These are phyloP conservation scores for Ommatoiulus sabulosus DNA, from an alignment of 2,888 invertebrate genomes.

Conservation along the genomic window DNA sequence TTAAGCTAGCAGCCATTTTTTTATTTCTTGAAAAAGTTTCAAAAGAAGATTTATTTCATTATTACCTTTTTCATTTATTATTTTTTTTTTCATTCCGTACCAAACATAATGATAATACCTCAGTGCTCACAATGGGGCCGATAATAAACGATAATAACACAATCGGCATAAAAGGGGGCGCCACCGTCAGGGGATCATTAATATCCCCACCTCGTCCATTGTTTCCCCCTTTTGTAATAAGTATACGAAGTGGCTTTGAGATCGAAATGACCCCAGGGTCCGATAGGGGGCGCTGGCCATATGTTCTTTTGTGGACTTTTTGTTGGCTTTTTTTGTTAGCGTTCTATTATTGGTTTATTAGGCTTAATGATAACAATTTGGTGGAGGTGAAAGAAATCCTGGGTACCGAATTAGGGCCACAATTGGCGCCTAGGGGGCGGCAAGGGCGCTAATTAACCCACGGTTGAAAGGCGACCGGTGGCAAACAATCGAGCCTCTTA, in stretches of 20 bases:
- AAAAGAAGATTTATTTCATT: conserved; percentile 19
- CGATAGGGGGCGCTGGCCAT: conserved; percentile 19
- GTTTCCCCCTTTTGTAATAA: background rate
- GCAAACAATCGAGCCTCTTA: too few relatives aligned
- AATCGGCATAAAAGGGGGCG: background rate
- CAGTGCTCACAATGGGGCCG: background rate
- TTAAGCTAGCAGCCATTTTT: too few relatives aligned
- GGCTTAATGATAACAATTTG: conserved; percentile 19
- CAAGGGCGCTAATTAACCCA: background rate
- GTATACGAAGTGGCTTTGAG: background rate
- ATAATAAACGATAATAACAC: conserved; percentile 19
- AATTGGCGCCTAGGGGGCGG: background rate
- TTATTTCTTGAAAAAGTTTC: background rate
- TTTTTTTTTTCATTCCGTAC: too few relatives aligned
- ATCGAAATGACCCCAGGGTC: conserved; percentile 4
- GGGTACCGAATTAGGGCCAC: background rate
- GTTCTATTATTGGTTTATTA: conserved; percentile 11
- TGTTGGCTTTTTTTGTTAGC: background rate
- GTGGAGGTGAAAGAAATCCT: conserved; percentile 1
- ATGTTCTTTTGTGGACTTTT: background rate
- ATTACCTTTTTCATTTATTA: background rate
- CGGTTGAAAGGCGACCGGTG: too few relatives aligned
- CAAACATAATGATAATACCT: too few relatives aligned
- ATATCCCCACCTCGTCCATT: background rate
- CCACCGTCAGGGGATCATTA: background rate